Conservation (phyloP, 2,888 invertebrate genomes). For the Lepidocyrtinus sp. region DNA sequence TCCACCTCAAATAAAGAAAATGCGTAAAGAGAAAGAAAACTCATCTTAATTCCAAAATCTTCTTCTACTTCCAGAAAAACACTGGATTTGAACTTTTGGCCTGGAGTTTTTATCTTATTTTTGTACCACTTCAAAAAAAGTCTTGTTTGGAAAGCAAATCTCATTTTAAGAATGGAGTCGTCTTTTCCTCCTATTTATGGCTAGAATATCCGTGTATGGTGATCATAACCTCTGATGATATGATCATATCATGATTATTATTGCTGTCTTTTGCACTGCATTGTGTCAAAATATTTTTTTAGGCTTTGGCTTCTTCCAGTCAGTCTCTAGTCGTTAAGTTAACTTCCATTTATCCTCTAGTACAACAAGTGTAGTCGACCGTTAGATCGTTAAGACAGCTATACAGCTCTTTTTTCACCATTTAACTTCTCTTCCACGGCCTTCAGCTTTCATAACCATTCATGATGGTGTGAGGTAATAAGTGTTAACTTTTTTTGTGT, state of each 20-base stretch:
- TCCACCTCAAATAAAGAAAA: background rate
- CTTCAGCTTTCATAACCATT: constrained; percentile 7
- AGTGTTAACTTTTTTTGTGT: constrained; percentile 43
- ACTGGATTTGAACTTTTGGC: background rate
- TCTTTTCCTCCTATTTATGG: constrained; percentile 9
- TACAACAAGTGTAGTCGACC: no score
- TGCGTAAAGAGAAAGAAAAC: background rate
- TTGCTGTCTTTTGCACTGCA: background rate
- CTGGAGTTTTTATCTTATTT: background rate
- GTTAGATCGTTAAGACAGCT: background rate
- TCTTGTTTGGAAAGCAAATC: no score
- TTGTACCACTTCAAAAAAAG: no score
- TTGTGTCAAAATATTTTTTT: constrained; percentile 11
- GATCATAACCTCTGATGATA: constrained; percentile 7
- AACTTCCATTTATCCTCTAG: no score
- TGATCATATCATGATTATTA: constrained; percentile 21
- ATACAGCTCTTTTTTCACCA: background rate
- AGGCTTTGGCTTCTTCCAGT: background rate
- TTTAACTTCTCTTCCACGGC: background rate
- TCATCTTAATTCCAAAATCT: constrained; percentile 5
- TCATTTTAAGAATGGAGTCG: background rate
- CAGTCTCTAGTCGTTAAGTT: no score
- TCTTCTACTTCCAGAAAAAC: background rate
- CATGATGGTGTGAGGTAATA: constrained; percentile 40
- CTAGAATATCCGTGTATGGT: constrained; percentile 27